These are phyloP conservation scores for Aptenodytes forsteri DNA, from an alignment of 2,113 vertebrate species.

Conservation along the genomic window DNA sequence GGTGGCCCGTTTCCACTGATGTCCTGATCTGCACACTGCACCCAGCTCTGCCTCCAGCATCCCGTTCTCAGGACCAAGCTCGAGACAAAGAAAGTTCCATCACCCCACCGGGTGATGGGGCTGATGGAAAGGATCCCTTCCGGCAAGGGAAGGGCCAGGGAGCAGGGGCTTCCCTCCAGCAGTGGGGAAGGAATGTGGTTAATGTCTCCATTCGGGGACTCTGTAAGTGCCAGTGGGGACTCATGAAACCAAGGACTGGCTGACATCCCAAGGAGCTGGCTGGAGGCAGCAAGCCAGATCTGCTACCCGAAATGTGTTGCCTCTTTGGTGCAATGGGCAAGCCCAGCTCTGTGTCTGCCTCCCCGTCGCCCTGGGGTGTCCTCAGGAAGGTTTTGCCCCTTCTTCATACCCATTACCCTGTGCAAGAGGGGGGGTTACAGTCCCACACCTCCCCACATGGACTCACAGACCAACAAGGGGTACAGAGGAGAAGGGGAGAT, in stretches of 20 bases:
- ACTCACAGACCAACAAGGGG: rapidly evolving
- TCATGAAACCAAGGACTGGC: background rate
- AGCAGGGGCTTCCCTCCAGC: background rate
- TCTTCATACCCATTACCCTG: background rate
- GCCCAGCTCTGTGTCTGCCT: rapidly evolving
- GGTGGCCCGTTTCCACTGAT: background rate
- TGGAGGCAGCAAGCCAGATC: background rate
- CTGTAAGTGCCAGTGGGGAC: background rate
- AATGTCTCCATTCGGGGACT: background rate
- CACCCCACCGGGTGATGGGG: rapidly evolving
- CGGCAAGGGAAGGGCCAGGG: background rate
- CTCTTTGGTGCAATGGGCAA: rapidly evolving
- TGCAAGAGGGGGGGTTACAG: rapidly evolving
- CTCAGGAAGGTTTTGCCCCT: background rate
- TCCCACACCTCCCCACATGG: background rate
- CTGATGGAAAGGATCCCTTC: background rate
- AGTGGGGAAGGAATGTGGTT: background rate
- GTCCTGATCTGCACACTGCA: background rate
- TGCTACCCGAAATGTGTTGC: rapidly evolving
- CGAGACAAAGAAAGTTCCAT: rapidly evolving
- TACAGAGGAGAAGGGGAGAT: background rate
- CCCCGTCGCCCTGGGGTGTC: background rate
- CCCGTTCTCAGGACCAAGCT: background rate
- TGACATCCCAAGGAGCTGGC: background rate
- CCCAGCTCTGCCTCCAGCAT: background rate